Base-by-base conservation (phyloP, 2,113 vertebrate species). In the Eubucco bourcierii region DNA sequence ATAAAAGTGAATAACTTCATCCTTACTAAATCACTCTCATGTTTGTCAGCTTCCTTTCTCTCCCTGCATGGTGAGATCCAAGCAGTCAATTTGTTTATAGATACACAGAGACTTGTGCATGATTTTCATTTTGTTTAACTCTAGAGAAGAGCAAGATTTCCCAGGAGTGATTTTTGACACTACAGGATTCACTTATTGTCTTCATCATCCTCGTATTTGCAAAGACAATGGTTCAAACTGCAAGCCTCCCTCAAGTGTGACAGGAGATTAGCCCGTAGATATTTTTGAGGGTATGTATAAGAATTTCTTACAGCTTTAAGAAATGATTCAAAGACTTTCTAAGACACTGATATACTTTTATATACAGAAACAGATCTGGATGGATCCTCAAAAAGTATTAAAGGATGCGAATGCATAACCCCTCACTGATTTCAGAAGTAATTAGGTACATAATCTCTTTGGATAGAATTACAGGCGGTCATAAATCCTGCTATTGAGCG, bases 1-100 rank as follows among this genome's bases (percentile, higher is more conserved):
- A 59, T 74, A 74, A 92, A 92, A 90, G 58, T 55, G 88, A 93
- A 37, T n/a, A 82, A 29, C 80, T 81, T 53, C 80, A 89, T 96
- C 80, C 68, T 91, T 80, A 95, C 80, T 96, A 96, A 97, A 97
- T 97, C 94, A 95, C 89, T 91, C 67, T 80, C 10, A 1, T 72
- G 23, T 80, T 80, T 89, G 95, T 91, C 92, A 94, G 78, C 75
- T 96, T 97, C 89, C 92, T 91, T 94, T 89, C 91, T 91, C 84
- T 92, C 87, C 95, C 95, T 85, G 72, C 29, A 1, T 67, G 65
- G 75, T 77, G 55, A 68, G 74, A 94, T 95, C 71, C 87, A 94
- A 78, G 64, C 50, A 94, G 93, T 44, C n/a, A 82, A 79, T 75
- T 77, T 96, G 80, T 95, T 96, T 96, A 92, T 80, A 92, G 88